Base-by-base conservation (phyloP, 2,888 invertebrate genomes). In the Euproctis similis region DNA sequence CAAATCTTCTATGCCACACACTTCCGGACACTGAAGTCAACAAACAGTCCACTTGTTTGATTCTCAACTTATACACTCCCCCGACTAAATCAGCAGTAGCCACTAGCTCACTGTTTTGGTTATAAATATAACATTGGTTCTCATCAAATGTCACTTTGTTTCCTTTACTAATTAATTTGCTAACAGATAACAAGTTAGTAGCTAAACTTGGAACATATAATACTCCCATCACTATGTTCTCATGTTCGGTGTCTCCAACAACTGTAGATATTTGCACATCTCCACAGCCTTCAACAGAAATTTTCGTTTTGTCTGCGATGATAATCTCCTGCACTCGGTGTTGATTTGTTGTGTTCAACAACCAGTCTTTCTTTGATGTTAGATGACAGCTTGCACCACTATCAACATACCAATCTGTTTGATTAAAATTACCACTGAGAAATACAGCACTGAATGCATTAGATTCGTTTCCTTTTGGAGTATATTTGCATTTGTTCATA, bases 301-400 rank as follows among this genome's bases (percentile, higher is more conserved):
- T 3, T 20, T 20, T 20, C 20, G 14, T 14, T 14, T 20, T 9
- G 20, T 18, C n/a, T 5, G 18, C 18, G 6, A 18, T n/a, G 2
- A 18, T 7, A 6, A 18, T 18, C n/a, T 18, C 7, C n/a, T 18
- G 18, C 8, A 18, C 18, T 6, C 18, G 18, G 8, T 18, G n/a
- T 4, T n/a, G 16, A 16, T 16, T 16, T 3, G 16, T 5, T 16
- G 6, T 16, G 6, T 16, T 14, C 14, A 16, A 16, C 6, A 19
- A 9, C 4, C 10, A 20, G 10, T 20, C 9, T 9, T 3, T 4
- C 9, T 20, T 20, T 8, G 25, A 11, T 7, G 24, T 24, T 30
- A 22, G 12, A 11, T 39, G 30, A 2, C 12, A 13, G 8, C 35
- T 36, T 1, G 33, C 36, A 3, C 36, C 39, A 1, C 35, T 36